phyloP scores from a whole-genome alignment of 2,113 vertebrate species.

The Eublepharis macularius region DNA sequence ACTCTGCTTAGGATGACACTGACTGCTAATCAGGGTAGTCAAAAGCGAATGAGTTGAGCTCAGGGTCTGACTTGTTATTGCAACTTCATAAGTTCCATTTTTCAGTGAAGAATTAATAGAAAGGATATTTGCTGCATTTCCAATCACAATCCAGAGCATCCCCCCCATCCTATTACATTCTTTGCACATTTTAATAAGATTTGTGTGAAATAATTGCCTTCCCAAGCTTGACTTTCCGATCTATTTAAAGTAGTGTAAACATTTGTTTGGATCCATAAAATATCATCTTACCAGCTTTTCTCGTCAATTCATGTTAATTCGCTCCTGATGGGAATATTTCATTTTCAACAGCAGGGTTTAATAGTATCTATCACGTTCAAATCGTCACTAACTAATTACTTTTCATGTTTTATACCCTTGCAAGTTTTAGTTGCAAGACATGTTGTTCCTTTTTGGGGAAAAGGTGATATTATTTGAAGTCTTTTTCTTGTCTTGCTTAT shows the following conservation, averaged over 20 bases:
- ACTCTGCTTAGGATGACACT: too few relatives aligned
- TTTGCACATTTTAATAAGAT: neutral
- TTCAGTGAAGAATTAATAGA: too few relatives aligned
- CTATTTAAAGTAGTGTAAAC: neutral
- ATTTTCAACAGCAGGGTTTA: constrained; percentile 52
- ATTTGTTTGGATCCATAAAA: constrained; percentile 36
- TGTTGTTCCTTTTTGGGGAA: constrained; percentile 1
- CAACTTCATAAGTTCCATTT: too few relatives aligned
- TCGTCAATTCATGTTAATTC: constrained; percentile 42
- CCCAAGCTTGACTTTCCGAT: neutral
- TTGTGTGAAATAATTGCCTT: neutral
- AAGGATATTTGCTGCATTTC: too few relatives aligned
- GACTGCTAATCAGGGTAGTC: too few relatives aligned
- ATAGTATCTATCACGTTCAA: constrained; percentile 45
- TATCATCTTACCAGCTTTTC: constrained; percentile 33
- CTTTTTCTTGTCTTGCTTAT: constrained; percentile 13
- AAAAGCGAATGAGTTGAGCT: too few relatives aligned
- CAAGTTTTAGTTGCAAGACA: constrained; percentile 28
- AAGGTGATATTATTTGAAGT: neutral
- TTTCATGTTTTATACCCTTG: constrained; percentile 42
- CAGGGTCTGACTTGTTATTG: too few relatives aligned
- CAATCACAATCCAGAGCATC: neutral
- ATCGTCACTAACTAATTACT: constrained; percentile 42
- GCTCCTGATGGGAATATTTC: constrained; percentile 50
- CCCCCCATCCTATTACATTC: neutral